A percentile compares a stretch with the other conserved stretches of the same genome.
phyloP scores from a whole-genome alignment of 2,888 invertebrate species.

The Creontiades dilutus region DNA sequence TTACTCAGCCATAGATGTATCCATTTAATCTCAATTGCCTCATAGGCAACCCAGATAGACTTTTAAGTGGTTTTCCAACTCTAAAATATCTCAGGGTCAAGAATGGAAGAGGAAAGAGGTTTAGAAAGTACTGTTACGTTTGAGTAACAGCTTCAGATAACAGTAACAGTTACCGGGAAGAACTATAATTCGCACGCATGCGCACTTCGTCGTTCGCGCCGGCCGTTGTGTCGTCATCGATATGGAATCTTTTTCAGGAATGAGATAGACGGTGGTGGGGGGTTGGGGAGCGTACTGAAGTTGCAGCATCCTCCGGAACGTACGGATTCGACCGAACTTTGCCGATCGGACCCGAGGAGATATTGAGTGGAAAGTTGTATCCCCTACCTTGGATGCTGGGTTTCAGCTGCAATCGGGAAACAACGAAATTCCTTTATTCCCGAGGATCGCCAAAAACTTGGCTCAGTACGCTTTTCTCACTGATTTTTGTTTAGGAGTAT shows the following conservation, averaged over 20 bases:
- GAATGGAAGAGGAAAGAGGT: too few species aligned
- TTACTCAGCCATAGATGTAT: too few species aligned
- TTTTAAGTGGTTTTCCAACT: too few species aligned
- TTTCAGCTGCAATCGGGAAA: background rate
- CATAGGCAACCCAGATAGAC: too few species aligned
- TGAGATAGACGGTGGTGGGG: background rate
- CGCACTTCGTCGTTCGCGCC: background rate
- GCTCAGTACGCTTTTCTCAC: too few species aligned
- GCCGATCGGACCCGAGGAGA: background rate
- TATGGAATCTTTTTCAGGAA: background rate
- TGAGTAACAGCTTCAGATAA: background rate
- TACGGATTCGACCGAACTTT: background rate
- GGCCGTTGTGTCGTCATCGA: constrained; percentile 7
- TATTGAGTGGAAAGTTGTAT: constrained; percentile 12
- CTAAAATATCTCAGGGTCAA: too few species aligned
- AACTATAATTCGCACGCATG: background rate
- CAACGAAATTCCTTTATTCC: background rate
- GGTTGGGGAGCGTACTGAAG: background rate
- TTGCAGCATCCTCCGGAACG: background rate
- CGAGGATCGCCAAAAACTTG: too few species aligned
- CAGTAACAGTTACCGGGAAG: background rate
- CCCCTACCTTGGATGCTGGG: background rate
- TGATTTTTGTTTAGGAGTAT: too few species aligned
- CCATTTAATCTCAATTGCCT: too few species aligned
- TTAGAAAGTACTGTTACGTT: too few species aligned